Evolutionary conservation across 2,797 vertebrate species (phyloP).

Genomic region (Lithobates sylvaticus): DNA sequence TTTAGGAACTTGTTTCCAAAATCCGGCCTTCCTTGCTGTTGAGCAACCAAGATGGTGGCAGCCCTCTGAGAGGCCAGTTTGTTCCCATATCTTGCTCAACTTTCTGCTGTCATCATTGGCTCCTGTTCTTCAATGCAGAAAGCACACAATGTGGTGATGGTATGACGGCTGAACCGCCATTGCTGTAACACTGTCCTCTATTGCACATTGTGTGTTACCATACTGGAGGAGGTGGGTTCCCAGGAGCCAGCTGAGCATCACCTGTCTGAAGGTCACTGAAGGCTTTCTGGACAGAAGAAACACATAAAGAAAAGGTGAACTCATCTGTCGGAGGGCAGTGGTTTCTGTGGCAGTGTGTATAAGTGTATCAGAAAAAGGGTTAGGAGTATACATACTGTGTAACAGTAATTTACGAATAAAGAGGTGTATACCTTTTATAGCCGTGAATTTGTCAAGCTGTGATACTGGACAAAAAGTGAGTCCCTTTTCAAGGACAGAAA

Average conservation of each 20-base stretch:
- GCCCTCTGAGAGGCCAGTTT: not conserved
- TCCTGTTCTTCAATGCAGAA: not conserved
- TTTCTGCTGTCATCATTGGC: not conserved
- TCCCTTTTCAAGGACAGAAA: too few species aligned
- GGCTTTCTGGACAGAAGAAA: conserved; percentile 80
- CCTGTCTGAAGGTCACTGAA: conserved; percentile 87
- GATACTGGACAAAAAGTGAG: too few species aligned
- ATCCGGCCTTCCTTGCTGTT: not conserved
- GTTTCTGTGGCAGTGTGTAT: too few species aligned
- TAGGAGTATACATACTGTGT: too few species aligned
- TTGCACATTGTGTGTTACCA: conserved; percentile 80
- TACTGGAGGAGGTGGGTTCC: conserved; percentile 88
- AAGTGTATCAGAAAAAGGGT: too few species aligned
- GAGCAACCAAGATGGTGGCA: not conserved
- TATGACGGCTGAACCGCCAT: not conserved
- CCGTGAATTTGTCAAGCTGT: too few species aligned
- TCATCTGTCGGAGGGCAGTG: not conserved
- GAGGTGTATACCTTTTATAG: too few species aligned
- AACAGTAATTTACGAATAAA: too few species aligned
- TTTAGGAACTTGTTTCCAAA: not conserved
- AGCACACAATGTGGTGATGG: not conserved
- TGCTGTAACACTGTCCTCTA: not conserved
- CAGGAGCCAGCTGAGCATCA: conserved; percentile 86
- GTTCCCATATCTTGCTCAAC: not conserved
- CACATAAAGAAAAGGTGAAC: not conserved